Conservation (phyloP, 2,113 vertebrate species). For the Thoracochromis brauschi region DNA sequence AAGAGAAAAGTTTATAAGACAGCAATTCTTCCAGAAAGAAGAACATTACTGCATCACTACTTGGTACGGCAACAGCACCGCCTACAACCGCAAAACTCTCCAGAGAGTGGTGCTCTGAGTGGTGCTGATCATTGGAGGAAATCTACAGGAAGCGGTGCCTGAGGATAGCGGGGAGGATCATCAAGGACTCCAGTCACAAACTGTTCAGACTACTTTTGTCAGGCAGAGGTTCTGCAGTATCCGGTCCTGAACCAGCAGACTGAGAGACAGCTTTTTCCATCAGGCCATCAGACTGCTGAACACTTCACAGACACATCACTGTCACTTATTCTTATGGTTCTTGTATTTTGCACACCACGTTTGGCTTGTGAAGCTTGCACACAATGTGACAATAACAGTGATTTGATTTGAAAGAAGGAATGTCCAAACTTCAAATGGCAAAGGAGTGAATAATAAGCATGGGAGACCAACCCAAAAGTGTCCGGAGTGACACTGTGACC, state of each 20-base stretch:
- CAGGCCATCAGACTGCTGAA: background rate
- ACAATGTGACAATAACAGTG: background rate
- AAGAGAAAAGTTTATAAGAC: fast-evolving
- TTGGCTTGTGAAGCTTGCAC: background rate
- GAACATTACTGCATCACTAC: background rate
- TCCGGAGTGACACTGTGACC: background rate
- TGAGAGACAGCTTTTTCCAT: fast-evolving
- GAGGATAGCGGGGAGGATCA: background rate
- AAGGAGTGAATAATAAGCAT: background rate
- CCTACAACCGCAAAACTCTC: background rate
- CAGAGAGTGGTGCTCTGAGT: fast-evolving
- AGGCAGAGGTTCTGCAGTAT: background rate
- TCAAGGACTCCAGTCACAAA: fast-evolving
- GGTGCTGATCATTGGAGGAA: background rate
- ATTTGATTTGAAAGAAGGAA: background rate
- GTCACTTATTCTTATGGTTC: background rate
- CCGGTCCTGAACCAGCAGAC: fast-evolving
- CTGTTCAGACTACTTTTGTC: background rate
- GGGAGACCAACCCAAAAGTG: background rate
- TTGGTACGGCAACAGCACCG: fast-evolving
- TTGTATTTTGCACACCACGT: background rate
- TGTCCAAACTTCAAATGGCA: fast-evolving
- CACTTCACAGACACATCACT: background rate
- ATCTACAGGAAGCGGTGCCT: fast-evolving
- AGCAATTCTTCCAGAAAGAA: background rate